Evolutionary conservation across 1,140 invertebrate genomes (phyloP), one percentile per base, ranked within the genome.

Genomic region (Camponotus floridanus): DNA sequence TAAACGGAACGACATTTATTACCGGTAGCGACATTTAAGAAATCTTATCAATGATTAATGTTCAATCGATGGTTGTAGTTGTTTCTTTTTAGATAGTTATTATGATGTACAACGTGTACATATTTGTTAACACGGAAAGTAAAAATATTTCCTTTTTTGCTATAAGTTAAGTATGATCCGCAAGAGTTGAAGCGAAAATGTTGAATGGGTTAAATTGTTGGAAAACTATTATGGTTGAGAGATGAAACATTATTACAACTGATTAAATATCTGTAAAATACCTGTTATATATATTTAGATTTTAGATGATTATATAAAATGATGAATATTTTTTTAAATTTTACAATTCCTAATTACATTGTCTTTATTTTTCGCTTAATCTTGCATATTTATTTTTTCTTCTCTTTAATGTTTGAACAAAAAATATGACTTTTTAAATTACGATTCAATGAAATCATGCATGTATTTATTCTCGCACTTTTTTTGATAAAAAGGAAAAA

Each of bases 1-100:
- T 89, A 86, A 88, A 89, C 64, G 84, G n/a, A 74, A 55, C 68
- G 39, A 71, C 76, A 86, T 89, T 89, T 89, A 81, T 89, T 88
- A 80, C 64, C 9, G 33, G 33, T 64, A 76, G 65, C 76, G 88
- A 86, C 87, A 71, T 88, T 86, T 64, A 45, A 88, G 88, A 85
- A 81, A 86, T 74, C 76, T 88, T 89, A 89, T 89, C 88, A 89
- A 76, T 88, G 88, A 88, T 89, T 88, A 88, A 89, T 89, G 88
- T 71, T 31, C 62, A 88, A 86, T 89, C 71, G 71, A 31, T n/a
- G 21, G 57, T 45, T 67, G 55, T 45, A 39, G 67, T 45, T 62
- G 55, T 73, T 59, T 39, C 26, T 48, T 74, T 83, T n/a, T 73
- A 8, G 45, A 6, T 21, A 8, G 13, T 6, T 59, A 45, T 81